A percentile compares a stretch with the other conserved stretches of the same genome.
These are phyloP conservation scores for Zeus faber DNA, from an alignment of 2,113 vertebrate species.

Conservation along the genomic window DNA sequence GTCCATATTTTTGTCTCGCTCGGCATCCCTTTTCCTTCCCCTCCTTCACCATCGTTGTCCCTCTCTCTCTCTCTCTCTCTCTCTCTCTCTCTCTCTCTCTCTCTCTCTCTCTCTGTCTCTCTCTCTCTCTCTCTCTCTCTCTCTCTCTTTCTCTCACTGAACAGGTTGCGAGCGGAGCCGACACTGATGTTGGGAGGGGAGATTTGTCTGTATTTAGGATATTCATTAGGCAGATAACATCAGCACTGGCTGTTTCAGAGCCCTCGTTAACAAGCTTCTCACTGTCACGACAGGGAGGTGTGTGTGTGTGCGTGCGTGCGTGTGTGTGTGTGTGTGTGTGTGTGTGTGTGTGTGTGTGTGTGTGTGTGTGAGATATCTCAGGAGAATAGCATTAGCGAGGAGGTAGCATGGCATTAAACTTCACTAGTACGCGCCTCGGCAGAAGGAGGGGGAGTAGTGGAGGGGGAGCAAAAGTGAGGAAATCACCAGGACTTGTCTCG, in stretches of 20 bases:
- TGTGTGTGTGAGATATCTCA: slow-evolving; percentile 4
- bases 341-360: slow-evolving; percentile 3
- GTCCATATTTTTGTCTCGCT: no score
- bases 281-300: not conserved
- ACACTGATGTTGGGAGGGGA: slow-evolving; percentile 24
- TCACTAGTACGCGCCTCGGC: slow-evolving; percentile 1
- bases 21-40: not conserved
- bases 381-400: slow-evolving; percentile 4
- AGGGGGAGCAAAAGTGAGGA: no score
- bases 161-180: slow-evolving; percentile 4
- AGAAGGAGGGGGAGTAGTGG: no score
- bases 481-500: no score
- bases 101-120: not conserved
- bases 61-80: not conserved
- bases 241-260: slow-evolving; percentile 15
- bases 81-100: not conserved
- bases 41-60: slow-evolving; percentile 1
- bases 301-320: slow-evolving; percentile 7
- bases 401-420: not conserved
- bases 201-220: slow-evolving; percentile 20
- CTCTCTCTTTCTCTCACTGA: not conserved
- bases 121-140: not conserved
- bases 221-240: slow-evolving; percentile 48
- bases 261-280: slow-evolving; percentile 32
- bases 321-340: slow-evolving; percentile 10